Base-by-base conservation (phyloP, 1,140 invertebrate genomes). In the Apis laboriosa region DNA sequence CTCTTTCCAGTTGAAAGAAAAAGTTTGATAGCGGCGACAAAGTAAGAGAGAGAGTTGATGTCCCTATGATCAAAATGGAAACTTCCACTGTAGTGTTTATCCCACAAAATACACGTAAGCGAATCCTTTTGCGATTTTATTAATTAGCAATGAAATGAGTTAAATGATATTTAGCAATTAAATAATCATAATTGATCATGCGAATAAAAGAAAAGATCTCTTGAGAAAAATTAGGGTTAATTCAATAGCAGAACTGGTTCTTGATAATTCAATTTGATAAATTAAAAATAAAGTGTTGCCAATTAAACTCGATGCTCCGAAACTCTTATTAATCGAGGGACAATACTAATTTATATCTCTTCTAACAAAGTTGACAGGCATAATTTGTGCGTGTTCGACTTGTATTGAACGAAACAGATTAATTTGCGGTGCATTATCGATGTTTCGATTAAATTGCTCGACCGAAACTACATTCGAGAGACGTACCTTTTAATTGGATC, bases 101-200 rank as follows among this genome's bases (percentile, higher is more conserved):
- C 24, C 85, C 89, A 51, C 87, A 89, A 64, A 90, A 84, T 73
- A 67, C 91, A 92, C 85, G 91, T 92, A 92, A 92, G 91, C 68
- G 28, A 19, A 19, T 49, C 9, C 24, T 72, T 49, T 60, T 7
- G 12, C 19, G 71, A 4, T 43, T 34, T 13, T 13, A 24, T 19
- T 43, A 68, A 63, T 75, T 75, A 53, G 0, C 43, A 15, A 17
- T 24, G 12, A 70, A 51, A 51, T 9, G 7, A 64, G 17, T 8
- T 12, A n/a, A 19, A 12, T 11, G 64, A 43, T 43, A 43, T 43
- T 43, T 43, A 43, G 5, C 34, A 43, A 43, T 43, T 43, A 7
- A 43, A 0, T 43, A 43, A 43, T 43, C 3, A 11, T 64, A 64
- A 28, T 64, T 24, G 24, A 28, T 13, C 61, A 63, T 9, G 1